Percentiles rank a stretch among this genome's conserved stretches.
Evolutionary conservation across 1,140 invertebrate genomes (phyloP).

Genomic region (Caenorhabditis remanei): DNA sequence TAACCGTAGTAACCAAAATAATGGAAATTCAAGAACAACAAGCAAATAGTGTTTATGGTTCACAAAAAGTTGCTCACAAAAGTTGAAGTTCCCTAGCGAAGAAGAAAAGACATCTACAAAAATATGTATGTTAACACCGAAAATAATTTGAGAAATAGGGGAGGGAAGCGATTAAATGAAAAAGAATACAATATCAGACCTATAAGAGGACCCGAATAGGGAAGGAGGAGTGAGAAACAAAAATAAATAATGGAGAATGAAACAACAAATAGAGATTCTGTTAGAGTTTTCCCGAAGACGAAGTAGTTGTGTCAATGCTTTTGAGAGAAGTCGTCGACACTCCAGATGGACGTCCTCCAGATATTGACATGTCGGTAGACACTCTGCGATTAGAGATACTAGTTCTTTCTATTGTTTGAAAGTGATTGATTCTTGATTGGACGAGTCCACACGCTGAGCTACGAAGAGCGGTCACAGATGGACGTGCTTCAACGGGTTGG

Average conservation of each 20-base stretch:
- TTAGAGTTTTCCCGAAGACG: constrained; percentile 20
- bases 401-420: constrained; percentile 17
- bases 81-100: neutral
- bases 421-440: constrained; percentile 40
- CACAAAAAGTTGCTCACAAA: constrained; percentile 1
- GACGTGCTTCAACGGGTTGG: constrained; percentile 1
- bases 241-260: neutral
- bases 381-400: neutral
- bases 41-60: constrained; percentile 12
- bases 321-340: neutral
- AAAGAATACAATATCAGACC: neutral
- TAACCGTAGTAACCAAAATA: no score
- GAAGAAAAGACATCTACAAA: neutral
- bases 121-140: constrained; percentile 14
- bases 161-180: constrained; percentile 14
- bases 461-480: constrained; percentile 26
- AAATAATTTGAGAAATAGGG: neutral
- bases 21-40: neutral
- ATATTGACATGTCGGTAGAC: neutral
- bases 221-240: neutral
- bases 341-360: constrained; percentile 2
- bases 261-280: neutral
- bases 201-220: neutral
- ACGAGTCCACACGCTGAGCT: neutral
- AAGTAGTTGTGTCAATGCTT: neutral